These are phyloP conservation scores for Aleiodes sp. DNA, from an alignment of 1,140 invertebrate genomes.

Conservation along the genomic window DNA sequence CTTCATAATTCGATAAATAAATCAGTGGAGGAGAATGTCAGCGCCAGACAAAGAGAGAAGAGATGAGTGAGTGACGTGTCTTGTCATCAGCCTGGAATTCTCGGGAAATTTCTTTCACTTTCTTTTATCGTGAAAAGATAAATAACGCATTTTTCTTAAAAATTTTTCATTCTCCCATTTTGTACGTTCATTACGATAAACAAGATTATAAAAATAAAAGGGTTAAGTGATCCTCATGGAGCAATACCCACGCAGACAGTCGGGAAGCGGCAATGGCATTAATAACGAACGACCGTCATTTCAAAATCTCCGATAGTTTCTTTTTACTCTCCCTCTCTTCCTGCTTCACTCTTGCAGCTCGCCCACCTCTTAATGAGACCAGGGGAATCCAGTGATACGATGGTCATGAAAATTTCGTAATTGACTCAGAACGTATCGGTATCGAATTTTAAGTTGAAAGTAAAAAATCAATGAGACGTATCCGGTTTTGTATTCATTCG, in stretches of 20 bases:
- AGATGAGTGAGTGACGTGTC: not conserved
- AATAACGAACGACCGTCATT: not conserved
- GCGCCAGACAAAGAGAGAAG: not conserved
- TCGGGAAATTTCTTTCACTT: not conserved
- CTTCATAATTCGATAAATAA: constrained; percentile 14
- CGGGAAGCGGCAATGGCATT: not conserved
- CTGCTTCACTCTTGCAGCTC: not conserved
- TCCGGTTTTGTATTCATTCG: constrained; percentile 18
- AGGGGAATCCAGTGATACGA: constrained; percentile 3
- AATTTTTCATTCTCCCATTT: not conserved
- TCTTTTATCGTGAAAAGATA: constrained; percentile 4
- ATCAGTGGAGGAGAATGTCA: constrained; percentile 6
- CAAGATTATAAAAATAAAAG: not conserved
- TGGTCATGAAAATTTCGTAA: constrained; percentile 1
- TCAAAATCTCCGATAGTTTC: not conserved
- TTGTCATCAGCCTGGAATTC: not conserved
- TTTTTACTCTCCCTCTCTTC: not conserved
- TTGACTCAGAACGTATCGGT: constrained; percentile 7
- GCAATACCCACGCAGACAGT: not conserved
- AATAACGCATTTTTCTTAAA: not conserved
- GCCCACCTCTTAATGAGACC: constrained; percentile 3
- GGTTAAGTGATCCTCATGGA: constrained; percentile 9
- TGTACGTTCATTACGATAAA: not conserved
- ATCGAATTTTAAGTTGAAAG: constrained; percentile 9
- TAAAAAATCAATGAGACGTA: constrained; percentile 19